Evolutionary conservation across 2,888 invertebrate genomes (phyloP), one percentile per base, ranked within the genome.

Genomic region (Hydrotaea cyrtoneurina): DNA sequence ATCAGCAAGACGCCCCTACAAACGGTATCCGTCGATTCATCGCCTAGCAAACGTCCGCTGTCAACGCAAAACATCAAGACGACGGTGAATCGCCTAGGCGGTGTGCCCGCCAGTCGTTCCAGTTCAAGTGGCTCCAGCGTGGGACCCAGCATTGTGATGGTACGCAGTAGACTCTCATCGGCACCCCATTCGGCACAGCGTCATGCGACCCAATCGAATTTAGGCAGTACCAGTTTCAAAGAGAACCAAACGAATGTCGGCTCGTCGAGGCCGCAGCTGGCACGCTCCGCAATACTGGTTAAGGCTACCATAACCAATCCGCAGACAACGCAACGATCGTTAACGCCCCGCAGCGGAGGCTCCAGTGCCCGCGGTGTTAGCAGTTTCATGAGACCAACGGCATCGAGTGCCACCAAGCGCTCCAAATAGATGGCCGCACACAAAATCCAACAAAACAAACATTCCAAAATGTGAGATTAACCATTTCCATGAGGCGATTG

Each of bases 341-440:
- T 71, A 17, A 53, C 81, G n/a, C 69, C 82, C 59, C 80, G 87
- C 7, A 86, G 86, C 19, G 31, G 3, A 7, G 87, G 86, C 76
- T 87, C 87, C 10, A 89, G 84, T 43, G 57, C 88, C 8, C 88
- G 90, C 2, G 89, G 92, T 43, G 88, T 93, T 23, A 93, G 93
- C 80, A 94, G 96, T 83, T 97, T 97, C 90, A 97, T 97, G 97
- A 94, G 97, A 89, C 97, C 97, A 0, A 97, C 97, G 0, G 95
- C 97, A 31, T 95, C 97, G 11, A 97, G 97, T 86, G 94, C 95
- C 39, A 96, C 96, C 73, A 96, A 97, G 91, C 89, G 92, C 2
- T 89, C 88, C 57, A 90, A 95, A 59, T 87, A 86, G 57, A 82
- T 79, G 11, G 26, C 0, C 64, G 19, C 75, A 59, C 19, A 15